Conservation (phyloP, 1,140 invertebrate genomes). For the Tachypleus tridentatus region DNA sequence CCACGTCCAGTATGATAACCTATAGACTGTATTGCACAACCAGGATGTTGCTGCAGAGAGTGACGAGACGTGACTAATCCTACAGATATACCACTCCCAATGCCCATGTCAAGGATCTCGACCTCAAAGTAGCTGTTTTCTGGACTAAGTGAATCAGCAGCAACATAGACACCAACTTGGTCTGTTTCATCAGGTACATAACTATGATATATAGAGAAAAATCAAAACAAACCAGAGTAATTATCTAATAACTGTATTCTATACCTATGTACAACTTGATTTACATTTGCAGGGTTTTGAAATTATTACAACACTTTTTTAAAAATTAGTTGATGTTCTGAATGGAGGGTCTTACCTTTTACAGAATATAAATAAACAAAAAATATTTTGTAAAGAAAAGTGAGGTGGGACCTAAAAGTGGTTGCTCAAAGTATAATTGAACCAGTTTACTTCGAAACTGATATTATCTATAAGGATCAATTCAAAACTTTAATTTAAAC, state of each 20-base stretch:
- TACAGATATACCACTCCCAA: constrained; percentile 31
- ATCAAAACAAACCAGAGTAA: constrained; percentile 8
- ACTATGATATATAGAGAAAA: constrained; percentile 23
- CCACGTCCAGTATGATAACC: constrained; percentile 39
- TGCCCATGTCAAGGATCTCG: constrained; percentile 35
- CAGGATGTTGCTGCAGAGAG: constrained; percentile 36
- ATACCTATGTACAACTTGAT: neutral
- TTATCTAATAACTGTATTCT: constrained; percentile 1
- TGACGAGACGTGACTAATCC: constrained; percentile 36
- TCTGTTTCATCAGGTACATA: constrained; percentile 31
- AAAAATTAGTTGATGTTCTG: neutral
- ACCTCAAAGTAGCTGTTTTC: constrained; percentile 39
- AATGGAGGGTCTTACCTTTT: neutral
- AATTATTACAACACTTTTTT: constrained; percentile 5
- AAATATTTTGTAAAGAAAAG: neutral
- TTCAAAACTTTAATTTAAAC: neutral
- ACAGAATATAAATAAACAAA: neutral
- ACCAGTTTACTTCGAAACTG: neutral
- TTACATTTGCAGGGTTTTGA: neutral
- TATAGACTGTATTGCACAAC: constrained; percentile 36
- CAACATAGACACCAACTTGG: constrained; percentile 35
- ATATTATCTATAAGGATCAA: neutral
- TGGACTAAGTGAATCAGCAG: constrained; percentile 30
- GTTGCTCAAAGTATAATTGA: neutral
- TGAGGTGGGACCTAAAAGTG: neutral